Base-by-base conservation (phyloP, 1,140 invertebrate species). In the Rhynchophorus ferrugineus region DNA sequence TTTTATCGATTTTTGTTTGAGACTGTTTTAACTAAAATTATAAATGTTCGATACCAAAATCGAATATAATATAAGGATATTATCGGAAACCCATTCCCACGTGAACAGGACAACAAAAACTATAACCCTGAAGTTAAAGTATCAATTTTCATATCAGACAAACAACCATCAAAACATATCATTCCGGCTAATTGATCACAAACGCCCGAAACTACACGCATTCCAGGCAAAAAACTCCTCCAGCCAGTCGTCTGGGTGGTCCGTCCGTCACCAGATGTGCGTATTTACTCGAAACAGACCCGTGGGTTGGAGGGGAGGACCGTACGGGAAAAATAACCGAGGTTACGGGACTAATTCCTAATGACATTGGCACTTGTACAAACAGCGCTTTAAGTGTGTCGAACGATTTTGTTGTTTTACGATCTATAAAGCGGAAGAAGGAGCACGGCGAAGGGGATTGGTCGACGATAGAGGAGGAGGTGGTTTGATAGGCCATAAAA, bases 291-390 rank as follows among this genome's bases (percentile, higher is more conserved):
- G 49, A 49, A 49, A 43, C 2, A 37, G 20, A 41, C 34, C 44
- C 46, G 34, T 52, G 43, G 41, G 39, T 44, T 41, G 22, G 48
- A 48, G 18, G 24, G 24, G 11, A 37, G 11, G 18, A 1, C 2
- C 35, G 13, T 37, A 34, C 36, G n/a, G 42, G 51, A 43, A 54
- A 54, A 54, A 54, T 46, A 46, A 42, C 21, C 22, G 43, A 46
- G 38, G 16, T 44, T 35, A 16, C 3, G 24, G 51, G 51, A 44
- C 47, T 54, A 53, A 54, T 42, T 46, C 42, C 44, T 54, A 54
- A 54, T 42, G 51, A 47, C 51, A 54, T 54, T 46, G 46, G 47
- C 51, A 54, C 51, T 54, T 54, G 51, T 54, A 54, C 44, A 54
- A 54, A 54, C 51, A 54, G 14, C 17, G 13, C 36, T 20, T 35